Evolutionary conservation across 2,797 vertebrate genomes (phyloP).

Genomic region (Oreochromis grahami): DNA sequence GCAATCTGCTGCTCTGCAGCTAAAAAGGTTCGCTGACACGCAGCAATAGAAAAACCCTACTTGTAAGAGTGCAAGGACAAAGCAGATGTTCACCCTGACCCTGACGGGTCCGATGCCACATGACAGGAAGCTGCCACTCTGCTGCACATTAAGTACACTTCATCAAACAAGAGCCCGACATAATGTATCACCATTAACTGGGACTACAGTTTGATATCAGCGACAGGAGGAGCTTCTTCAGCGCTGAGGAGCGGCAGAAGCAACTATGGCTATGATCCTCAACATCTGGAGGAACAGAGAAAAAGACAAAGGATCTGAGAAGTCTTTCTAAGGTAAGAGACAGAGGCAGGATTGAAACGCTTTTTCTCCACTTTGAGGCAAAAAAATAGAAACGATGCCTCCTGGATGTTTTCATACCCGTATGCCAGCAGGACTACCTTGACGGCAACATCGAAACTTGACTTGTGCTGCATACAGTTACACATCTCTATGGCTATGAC

Average conservation of each 20-base stretch:
- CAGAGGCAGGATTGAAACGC: too few relatives aligned
- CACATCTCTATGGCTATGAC: background rate
- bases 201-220: background rate
- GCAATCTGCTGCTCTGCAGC: background rate
- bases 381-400: background rate
- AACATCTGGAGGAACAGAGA: background rate
- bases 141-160: background rate
- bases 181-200: background rate
- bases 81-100: background rate
- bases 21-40: background rate
- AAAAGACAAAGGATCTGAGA: background rate
- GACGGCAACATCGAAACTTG: background rate
- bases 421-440: background rate
- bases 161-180: background rate
- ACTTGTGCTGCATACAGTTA: background rate
- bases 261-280: background rate
- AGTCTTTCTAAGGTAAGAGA: background rate
- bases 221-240: background rate
- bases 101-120: background rate
- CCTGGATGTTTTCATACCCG: background rate
- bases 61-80: conserved; percentile 4
- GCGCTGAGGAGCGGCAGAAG: background rate
- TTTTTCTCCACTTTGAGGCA: background rate
- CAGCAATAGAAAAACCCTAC: background rate
- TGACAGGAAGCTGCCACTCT: conserved; percentile 17